Percentiles rank a stretch among this genome's conserved stretches.
Evolutionary conservation across 2,113 vertebrate genomes (phyloP).

Genomic region (Himantopus leucocephalus): DNA sequence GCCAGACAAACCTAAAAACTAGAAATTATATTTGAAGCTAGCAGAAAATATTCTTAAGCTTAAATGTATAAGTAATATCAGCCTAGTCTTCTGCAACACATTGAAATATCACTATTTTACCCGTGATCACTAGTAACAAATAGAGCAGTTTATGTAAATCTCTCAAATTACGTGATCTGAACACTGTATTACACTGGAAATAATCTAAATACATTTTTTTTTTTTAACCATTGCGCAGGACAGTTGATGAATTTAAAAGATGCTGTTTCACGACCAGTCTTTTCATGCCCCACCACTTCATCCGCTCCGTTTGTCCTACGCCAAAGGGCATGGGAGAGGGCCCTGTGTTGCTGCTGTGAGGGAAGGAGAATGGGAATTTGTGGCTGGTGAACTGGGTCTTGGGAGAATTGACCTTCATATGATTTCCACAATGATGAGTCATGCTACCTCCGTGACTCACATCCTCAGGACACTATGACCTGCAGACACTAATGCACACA

Average conservation of each 20-base stretch:
- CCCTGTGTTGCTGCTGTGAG: background rate
- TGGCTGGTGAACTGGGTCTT: background rate
- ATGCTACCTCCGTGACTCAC: background rate
- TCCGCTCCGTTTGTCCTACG: background rate
- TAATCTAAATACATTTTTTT: background rate
- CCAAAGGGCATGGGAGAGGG: background rate
- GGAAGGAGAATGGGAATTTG: background rate
- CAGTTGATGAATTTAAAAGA: background rate
- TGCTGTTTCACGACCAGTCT: background rate
- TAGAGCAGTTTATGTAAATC: background rate
- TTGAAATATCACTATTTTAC: background rate
- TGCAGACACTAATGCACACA: background rate
- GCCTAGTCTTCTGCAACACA: background rate
- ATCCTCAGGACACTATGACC: background rate
- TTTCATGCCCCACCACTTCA: background rate
- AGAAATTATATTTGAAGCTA: background rate
- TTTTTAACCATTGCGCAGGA: background rate
- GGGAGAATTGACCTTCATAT: background rate
- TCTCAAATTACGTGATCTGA: background rate
- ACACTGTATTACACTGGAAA: background rate
- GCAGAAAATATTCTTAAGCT: background rate
- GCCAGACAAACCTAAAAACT: background rate
- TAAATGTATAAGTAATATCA: background rate
- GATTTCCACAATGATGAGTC: background rate
- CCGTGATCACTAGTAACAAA: background rate